Conservation (phyloP, 2,113 vertebrate genomes). For the Tetrao urogallus region DNA sequence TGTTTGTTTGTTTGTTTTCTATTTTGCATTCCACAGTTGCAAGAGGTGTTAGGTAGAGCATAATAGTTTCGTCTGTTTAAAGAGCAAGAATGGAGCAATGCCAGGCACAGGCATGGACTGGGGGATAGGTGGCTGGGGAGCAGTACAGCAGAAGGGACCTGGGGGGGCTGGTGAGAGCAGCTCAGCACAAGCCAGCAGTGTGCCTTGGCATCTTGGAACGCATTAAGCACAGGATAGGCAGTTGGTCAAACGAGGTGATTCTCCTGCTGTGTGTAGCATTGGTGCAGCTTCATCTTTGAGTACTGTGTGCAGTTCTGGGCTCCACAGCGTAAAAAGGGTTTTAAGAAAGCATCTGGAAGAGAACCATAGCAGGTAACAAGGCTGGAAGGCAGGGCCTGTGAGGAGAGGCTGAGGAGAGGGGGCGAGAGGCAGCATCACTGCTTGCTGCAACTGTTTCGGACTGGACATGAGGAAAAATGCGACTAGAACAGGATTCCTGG, state of each 20-base stretch:
- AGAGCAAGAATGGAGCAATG: background rate
- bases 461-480: background rate
- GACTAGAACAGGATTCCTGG: background rate
- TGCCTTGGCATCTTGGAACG: background rate
- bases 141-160: background rate
- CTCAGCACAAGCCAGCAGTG: background rate
- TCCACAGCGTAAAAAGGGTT: background rate
- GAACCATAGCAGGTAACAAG: background rate
- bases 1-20: background rate
- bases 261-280: background rate
- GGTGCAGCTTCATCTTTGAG: background rate
- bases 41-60: background rate
- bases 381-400: background rate
- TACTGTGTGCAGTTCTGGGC: background rate
- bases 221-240: background rate
- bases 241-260: background rate
- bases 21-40: background rate
- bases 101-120: background rate
- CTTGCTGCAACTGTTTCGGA: background rate
- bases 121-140: background rate
- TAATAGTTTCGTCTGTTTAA: background rate
- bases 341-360: background rate
- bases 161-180: background rate
- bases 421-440: background rate
- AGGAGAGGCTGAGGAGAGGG: background rate